Base-by-base conservation (phyloP, 2,113 vertebrate genomes). In the Rousettus leschenaultii region DNA sequence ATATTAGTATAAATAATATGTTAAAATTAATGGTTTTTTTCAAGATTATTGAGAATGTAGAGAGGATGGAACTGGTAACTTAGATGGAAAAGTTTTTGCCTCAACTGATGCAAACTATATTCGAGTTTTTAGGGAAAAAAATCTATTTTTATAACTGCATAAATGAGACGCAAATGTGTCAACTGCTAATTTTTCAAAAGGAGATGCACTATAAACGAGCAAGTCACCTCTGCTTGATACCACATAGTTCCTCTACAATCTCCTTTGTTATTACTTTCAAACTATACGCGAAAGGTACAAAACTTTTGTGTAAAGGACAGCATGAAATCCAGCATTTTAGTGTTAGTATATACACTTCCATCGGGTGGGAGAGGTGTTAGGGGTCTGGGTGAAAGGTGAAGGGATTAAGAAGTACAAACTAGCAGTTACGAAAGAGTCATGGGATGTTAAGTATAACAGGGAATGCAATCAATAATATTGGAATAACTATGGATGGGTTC, bases 131-230 rank as follows among this genome's bases (percentile, higher is more conserved):
- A 13, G 6, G 28, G 21, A 95, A 96, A 98, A 97, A 98, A 98
- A 97, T 97, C 98, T 98, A 98, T 98, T 98, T 98, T 97, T 97
- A 97, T 97, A 98, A 98, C 91, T 96, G 95, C 97, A 97, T 98
- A 98, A 98, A 97, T 98, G 97, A 98, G 97, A 93, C 98, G 93
- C 97, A 97, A 98, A 97, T 97, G 40, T 93, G 89, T 98, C 96
- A 97, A 98, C 97, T 97, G 96, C 97, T 98, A 96, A 86, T 97
- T 65, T 93, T 98, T 98, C 96, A 97, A 97, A 97, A 5, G 97
- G 87, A 97, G 98, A 79, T 98, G 97, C 98, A 97, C 97, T 97
- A 94, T 96, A 68, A 79, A 66, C 78, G 97, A 97, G 97, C 97
- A 98, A 98, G 98, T 97, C 88, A 96, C 71, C 97, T 97, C 97